A percentile compares a stretch with the other conserved stretches of the same genome.
Evolutionary conservation across 2,113 vertebrate species (phyloP).

Genomic region (Peromyscus leucopus): DNA sequence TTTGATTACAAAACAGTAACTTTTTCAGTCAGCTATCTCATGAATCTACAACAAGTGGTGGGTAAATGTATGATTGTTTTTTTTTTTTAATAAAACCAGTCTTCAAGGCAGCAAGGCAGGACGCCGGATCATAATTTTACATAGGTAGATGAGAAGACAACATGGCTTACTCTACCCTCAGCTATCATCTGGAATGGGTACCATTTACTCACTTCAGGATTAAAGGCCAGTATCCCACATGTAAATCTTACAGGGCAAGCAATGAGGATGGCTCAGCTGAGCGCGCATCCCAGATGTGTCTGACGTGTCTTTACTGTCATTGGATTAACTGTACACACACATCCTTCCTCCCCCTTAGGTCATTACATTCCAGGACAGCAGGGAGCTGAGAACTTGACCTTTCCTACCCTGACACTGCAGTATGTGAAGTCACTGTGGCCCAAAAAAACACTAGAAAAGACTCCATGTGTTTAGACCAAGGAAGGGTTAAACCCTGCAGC

Average conservation of each 20-base stretch:
- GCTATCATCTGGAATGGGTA: background rate
- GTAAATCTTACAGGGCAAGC: background rate
- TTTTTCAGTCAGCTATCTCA: slow-evolving; percentile 28
- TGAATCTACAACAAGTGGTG: background rate
- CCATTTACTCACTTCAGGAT: background rate
- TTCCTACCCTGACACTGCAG: background rate
- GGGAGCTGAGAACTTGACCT: background rate
- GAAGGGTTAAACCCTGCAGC: background rate
- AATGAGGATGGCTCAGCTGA: background rate
- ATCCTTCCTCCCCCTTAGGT: background rate
- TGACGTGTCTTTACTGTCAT: background rate
- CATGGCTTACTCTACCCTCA: background rate
- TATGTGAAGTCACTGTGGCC: background rate
- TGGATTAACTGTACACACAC: background rate
- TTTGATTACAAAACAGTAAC: background rate
- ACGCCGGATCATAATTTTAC: background rate
- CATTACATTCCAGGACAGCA: background rate
- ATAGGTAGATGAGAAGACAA: background rate
- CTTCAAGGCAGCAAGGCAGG: background rate
- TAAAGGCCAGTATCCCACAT: slow-evolving; percentile 34
- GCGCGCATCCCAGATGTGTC: background rate
- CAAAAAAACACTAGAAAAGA: background rate
- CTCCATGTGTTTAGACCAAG: background rate
- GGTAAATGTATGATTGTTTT: background rate
- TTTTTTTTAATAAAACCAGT: background rate